phyloP scores from a whole-genome alignment of 2,797 vertebrate species.

The Gymnodraco acuticeps region DNA sequence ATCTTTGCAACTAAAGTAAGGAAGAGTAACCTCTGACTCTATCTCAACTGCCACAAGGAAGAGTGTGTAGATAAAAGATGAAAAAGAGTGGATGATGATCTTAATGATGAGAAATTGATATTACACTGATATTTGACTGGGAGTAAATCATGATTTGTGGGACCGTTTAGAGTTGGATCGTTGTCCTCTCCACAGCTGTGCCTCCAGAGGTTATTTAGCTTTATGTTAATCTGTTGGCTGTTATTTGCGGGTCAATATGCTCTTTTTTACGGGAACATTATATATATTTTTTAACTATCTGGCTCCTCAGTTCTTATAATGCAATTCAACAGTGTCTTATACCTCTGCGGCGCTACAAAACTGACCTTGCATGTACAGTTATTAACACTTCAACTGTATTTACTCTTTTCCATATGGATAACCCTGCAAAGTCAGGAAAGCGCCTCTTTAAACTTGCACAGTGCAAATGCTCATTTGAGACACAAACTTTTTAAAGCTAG shows the following conservation, averaged over 20 bases:
- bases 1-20: background rate
- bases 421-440: background rate
- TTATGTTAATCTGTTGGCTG: background rate
- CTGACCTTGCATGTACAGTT: too few relatives aligned
- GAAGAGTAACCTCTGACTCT: too few relatives aligned
- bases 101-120: too few relatives aligned
- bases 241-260: too few relatives aligned
- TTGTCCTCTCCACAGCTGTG: background rate
- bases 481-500: constrained; percentile 26
- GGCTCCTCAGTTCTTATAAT: background rate
- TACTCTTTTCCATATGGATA: too few relatives aligned
- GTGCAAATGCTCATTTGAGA: background rate
- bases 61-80: background rate
- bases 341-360: background rate
- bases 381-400: too few relatives aligned
- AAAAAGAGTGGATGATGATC: too few relatives aligned
- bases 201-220: background rate
- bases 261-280: background rate
- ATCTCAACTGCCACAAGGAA: background rate
- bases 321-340: background rate
- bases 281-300: background rate
- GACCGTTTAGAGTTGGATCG: background rate
- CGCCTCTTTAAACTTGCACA: background rate
- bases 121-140: too few relatives aligned
- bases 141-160: background rate